phyloP scores from a whole-genome alignment of 2,888 invertebrate species.

The Dicyrtomina minuta region DNA sequence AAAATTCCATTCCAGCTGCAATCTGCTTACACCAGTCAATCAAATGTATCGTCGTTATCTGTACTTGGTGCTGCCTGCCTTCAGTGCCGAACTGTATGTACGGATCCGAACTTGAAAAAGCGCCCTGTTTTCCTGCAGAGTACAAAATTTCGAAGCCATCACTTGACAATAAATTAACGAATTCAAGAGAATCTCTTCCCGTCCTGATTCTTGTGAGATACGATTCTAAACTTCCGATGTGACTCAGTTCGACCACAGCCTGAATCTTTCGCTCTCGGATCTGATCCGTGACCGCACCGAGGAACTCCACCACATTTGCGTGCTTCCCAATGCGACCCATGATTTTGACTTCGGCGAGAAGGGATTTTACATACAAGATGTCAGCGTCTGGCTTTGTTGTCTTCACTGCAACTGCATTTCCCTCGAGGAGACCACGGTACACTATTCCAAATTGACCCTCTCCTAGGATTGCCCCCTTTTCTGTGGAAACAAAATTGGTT shows the following conservation, averaged over 20 bases:
- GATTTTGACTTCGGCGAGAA: conserved; percentile 41
- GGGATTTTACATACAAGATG: neutral
- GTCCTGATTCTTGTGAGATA: no score
- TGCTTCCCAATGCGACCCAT: conserved; percentile 42
- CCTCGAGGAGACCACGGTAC: conserved; percentile 11
- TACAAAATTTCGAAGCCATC: no score
- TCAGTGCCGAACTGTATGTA: no score
- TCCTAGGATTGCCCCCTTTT: conserved; percentile 23
- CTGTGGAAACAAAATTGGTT: no score
- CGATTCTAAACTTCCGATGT: no score
- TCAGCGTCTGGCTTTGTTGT: conserved; percentile 7
- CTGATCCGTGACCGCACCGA: conserved; percentile 31
- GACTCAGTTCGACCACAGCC: no score
- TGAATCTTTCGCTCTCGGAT: neutral
- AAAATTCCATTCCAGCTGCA: conserved; percentile 11
- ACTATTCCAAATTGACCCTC: conserved; percentile 37
- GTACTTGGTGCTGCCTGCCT: no score
- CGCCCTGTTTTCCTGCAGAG: no score
- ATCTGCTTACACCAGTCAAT: conserved; percentile 2
- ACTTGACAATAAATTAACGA: no score
- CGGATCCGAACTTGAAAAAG: no score
- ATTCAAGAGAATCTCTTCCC: no score
- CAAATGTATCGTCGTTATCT: no score
- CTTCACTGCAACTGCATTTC: conserved; percentile 5
- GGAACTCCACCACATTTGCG: conserved; percentile 36